A percentile compares a stretch with the other conserved stretches of the same genome.
phyloP scores from a whole-genome alignment of 2,888 invertebrate species.

The Dryocosmus kuriphilus region DNA sequence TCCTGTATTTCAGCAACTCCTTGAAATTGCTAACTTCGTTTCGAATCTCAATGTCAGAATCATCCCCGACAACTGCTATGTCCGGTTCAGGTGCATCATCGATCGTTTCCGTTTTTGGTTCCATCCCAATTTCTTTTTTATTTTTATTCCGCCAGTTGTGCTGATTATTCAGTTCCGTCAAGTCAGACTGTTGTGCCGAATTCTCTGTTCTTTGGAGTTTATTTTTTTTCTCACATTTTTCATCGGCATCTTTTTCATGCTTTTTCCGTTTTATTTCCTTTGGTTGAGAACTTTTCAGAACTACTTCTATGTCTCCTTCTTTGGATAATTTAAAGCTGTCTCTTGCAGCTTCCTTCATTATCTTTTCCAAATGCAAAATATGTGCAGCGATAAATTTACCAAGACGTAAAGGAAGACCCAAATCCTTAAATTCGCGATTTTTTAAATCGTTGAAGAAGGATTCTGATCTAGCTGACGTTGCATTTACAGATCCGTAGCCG shows the following conservation, averaged over 20 bases:
- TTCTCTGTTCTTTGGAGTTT: background rate
- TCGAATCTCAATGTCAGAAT: background rate
- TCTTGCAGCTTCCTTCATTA: too few relatives aligned
- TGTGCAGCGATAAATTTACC: too few relatives aligned
- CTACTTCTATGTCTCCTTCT: background rate
- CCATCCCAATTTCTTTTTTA: background rate
- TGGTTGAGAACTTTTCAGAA: too few relatives aligned
- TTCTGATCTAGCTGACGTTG: too few relatives aligned
- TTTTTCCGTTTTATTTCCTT: too few relatives aligned
- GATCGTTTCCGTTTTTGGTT: too few relatives aligned
- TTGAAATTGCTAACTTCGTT: background rate
- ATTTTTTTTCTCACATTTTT: background rate
- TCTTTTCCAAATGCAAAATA: too few relatives aligned
- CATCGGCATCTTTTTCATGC: background rate
- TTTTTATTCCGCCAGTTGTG: slow-evolving; percentile 45
- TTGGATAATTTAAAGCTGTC: slow-evolving; percentile 11
- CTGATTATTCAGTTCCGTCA: background rate
- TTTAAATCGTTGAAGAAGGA: too few relatives aligned
- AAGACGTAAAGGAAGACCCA: too few relatives aligned
- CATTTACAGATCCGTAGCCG: too few relatives aligned
- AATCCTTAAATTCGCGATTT: too few relatives aligned
- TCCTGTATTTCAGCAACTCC: background rate
- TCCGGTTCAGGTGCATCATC: slow-evolving; percentile 23
- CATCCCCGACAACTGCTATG: background rate
- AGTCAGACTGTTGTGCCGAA: background rate